These are phyloP conservation scores for Gracilinanus agilis DNA, from an alignment of 2,113 vertebrate genomes.

Conservation along the genomic window DNA sequence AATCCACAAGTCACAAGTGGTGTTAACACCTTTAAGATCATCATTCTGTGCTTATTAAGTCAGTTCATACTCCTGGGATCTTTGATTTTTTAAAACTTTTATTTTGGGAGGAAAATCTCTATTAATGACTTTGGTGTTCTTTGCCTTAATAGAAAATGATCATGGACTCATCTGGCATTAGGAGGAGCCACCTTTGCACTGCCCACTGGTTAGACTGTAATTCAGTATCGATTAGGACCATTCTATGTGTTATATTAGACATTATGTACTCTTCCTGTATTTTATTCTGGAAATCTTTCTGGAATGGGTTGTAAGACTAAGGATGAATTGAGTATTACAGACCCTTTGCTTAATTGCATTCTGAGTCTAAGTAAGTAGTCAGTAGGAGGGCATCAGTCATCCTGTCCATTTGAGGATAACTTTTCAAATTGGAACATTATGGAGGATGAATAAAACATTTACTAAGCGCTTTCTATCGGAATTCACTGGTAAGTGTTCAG, in stretches of 20 bases:
- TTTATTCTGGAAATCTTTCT: conserved; percentile 2
- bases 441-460: neutral
- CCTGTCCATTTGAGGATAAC: neutral
- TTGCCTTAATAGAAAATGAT: conserved; percentile 8
- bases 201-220: neutral
- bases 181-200: neutral
- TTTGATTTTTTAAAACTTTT: neutral
- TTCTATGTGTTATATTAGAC: neutral
- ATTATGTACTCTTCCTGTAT: neutral
- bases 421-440: neutral
- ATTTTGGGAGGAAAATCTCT: conserved; percentile 17
- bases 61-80: neutral
- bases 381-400: neutral
- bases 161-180: conserved; percentile 10
- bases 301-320: neutral
- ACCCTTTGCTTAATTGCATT: neutral
- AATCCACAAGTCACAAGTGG: neutral
- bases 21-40: neutral
- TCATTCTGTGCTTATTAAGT: conserved; percentile 11
- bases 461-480: neutral
- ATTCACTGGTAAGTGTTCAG: neutral
- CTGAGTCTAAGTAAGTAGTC: neutral
- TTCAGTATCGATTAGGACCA: conserved; percentile 17
- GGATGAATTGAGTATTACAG: neutral
- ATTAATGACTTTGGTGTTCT: conserved; percentile 18